Conservation (phyloP, 2,888 invertebrate species). For the Dynastes hyllus region DNA sequence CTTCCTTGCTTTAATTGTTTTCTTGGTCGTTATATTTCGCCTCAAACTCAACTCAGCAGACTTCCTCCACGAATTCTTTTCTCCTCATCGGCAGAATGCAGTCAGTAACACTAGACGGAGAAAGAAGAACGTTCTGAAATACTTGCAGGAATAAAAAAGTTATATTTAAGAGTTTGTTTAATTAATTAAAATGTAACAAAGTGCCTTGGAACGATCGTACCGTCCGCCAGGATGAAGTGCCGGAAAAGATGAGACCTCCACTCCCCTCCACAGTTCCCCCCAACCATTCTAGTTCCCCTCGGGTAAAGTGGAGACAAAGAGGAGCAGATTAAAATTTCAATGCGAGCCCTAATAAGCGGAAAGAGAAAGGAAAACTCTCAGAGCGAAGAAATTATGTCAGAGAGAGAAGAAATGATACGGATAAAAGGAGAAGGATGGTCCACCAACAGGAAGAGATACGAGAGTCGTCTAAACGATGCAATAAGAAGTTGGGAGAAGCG, state of each 20-base stretch:
- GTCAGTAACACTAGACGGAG: neutral
- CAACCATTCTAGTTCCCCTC: neutral
- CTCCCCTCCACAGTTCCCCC: too few species aligned
- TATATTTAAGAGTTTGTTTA: slow-evolving; percentile 63
- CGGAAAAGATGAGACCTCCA: slow-evolving; percentile 15
- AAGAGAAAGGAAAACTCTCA: neutral
- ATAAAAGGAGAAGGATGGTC: slow-evolving; percentile 51
- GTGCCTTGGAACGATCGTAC: slow-evolving; percentile 56
- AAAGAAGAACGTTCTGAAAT: slow-evolving; percentile 25
- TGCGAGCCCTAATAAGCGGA: slow-evolving; percentile 52
- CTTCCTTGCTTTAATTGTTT: too few species aligned
- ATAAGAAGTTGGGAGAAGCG: slow-evolving; percentile 64
- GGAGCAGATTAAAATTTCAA: slow-evolving; percentile 63
- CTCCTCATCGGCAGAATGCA: neutral
- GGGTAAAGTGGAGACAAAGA: slow-evolving; percentile 58
- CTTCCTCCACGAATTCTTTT: neutral
- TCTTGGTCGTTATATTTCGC: too few species aligned
- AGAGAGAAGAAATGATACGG: slow-evolving; percentile 56
- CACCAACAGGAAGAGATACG: slow-evolving; percentile 51
- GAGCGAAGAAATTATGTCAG: slow-evolving; percentile 53
- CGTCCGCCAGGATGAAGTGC: slow-evolving; percentile 17
- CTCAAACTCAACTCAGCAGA: too few species aligned
- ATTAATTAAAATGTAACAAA: slow-evolving; percentile 66
- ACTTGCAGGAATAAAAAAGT: slow-evolving; percentile 50
- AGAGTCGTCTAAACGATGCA: slow-evolving; percentile 58